phyloP scores from a whole-genome alignment of 2,113 vertebrate species.

The Oryctolagus cuniculus region mOryCun1.1 NC_091445.1:74270001-74270500 shows the following conservation, averaged over 20 bases:
- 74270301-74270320: neutral
- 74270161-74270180: neutral
- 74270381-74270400: constrained; percentile 3
- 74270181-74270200: constrained; percentile 36
- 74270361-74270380: constrained; percentile 45
- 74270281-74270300: neutral
- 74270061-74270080: neutral
- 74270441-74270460: neutral
- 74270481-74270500: neutral
- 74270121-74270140: constrained; percentile 24
- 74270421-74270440: neutral
- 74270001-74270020: neutral
- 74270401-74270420: neutral
- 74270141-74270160: neutral
- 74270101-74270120: neutral
- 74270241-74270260: neutral
- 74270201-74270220: constrained; percentile 48
- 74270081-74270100: neutral
- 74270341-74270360: constrained; percentile 3
- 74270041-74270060: constrained; percentile 19
- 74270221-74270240: neutral
- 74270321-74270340: neutral
- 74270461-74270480: neutral
- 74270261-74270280: neutral
- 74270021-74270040: neutral